Base-by-base conservation (phyloP, 2,888 invertebrate species). In the Campopleginae sp. region DNA sequence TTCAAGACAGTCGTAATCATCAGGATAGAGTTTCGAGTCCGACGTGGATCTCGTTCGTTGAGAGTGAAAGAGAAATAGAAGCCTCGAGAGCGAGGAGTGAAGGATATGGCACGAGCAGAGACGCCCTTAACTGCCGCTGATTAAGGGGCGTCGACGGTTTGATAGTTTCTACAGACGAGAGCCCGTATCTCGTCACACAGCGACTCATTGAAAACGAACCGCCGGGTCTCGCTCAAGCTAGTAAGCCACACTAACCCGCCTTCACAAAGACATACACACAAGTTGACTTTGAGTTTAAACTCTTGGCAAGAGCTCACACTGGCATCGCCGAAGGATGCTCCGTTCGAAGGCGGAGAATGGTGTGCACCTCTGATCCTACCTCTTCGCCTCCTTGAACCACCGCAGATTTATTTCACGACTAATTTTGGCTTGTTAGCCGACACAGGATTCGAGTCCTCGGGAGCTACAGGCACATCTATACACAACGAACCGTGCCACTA, bases 391-490 rank as follows among this genome's bases (percentile, higher is more conserved):
- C 68, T 63, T 48, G 23, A 78, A 82, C 68, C 71, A 76, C 76
- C 81, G 85, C 87, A 82, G 88, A 89, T 89, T 90, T 89, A 90
- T 90, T 90, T 91, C 90, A 90, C 90, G 87, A 91, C 91, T 91
- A 91, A 92, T 91, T 91, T 89, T 84, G 88, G 85, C 91, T 91
- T 90, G 91, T 92, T 91, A 91, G 89, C 84, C 89, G 85, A 87
- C 87, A 87, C 87, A 87, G 88, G 89, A 89, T 72, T 77, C 66
- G 79, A 82, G 75, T 82, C 74, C 85, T 82, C 61, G 81, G 82
- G 78, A 78, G 77, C 33, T 58, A 58, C 1, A 58, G 7, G 58
- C 14, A 54, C 61, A 66, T 65, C 27, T 61, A 44, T 46, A 75
- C n/a, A 74, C n/a, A 75, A 31, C 8, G 48, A 58, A 46, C 68